phyloP scores from a whole-genome alignment of 2,888 invertebrate species.

The Yponomeuta evonymella region DNA sequence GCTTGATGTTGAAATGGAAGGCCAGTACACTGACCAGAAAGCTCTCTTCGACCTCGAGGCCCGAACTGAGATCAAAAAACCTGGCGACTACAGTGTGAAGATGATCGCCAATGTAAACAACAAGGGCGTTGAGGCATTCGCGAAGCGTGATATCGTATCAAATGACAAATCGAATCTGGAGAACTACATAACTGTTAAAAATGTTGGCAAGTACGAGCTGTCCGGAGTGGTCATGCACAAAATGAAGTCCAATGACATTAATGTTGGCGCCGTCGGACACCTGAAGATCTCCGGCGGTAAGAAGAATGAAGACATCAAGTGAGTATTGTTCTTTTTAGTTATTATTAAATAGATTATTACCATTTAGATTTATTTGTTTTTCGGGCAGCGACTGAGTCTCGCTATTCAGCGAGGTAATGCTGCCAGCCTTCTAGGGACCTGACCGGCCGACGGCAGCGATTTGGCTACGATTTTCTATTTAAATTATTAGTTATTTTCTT shows the following conservation, averaged over 20 bases:
- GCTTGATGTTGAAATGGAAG: constrained; percentile 73
- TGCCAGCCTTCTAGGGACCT: too few species aligned
- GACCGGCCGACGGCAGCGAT: too few species aligned
- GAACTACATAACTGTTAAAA: constrained; percentile 75
- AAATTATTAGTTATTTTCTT: too few species aligned
- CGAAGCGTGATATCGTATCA: constrained; percentile 74
- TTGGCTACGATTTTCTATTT: too few species aligned
- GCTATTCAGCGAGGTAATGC: too few species aligned
- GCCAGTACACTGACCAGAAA: constrained; percentile 76
- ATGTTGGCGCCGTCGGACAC: constrained; percentile 74
- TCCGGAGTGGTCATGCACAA: constrained; percentile 76
- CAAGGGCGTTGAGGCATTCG: constrained; percentile 58
- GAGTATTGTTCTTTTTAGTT: constrained; percentile 33
- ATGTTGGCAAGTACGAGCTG: constrained; percentile 78
- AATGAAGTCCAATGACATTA: constrained; percentile 69
- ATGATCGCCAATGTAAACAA: constrained; percentile 43
- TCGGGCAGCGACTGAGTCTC: too few species aligned
- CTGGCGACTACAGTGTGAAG: constrained; percentile 60
- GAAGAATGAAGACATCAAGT: constrained; percentile 76
- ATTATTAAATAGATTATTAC: too few species aligned
- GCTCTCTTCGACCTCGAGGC: constrained; percentile 77
- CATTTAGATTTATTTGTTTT: too few species aligned
- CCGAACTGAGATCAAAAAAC: constrained; percentile 58
- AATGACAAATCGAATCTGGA: constrained; percentile 78
- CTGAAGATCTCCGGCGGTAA: constrained; percentile 68